Evolutionary conservation across 1,140 invertebrate species (phyloP), one percentile per base, ranked within the genome.

Genomic region (Idris sp.): DNA sequence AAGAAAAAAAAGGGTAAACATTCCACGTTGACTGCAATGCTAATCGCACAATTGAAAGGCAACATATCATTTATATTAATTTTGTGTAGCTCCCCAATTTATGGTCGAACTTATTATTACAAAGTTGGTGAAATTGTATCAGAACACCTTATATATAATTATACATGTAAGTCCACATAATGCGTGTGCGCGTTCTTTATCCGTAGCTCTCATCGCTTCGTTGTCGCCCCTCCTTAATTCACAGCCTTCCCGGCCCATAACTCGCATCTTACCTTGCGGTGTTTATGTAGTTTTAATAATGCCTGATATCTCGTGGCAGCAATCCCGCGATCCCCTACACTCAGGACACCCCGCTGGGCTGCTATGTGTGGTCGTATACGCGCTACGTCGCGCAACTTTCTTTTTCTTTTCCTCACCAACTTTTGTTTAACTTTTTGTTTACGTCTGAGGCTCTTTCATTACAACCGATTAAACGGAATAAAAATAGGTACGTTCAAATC

Each of bases 221-320:
- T 84, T 82, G 82, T 83, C 80, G 80, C 81, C 77, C 76, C 61
- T 61, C 53, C 74, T 86, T 86, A 86, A 86, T 85, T 86, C 85
- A 85, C 84, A 84, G 80, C 82, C 83, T 41, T 68, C 41, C 61
- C 58, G 61, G 68, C 53, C 64, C 82, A 85, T 85, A 87, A 87
- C 81, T 87, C 81, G 80, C 80, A 76, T 82, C 80, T 85, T 82
- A 82, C 80, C 79, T 83, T 78, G 77, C 81, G 79, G 79, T 84
- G 81, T 86, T 86, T 87, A 86, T 86, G 83, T 84, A 83, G 82
- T 87, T 86, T 87, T 87, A 86, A 86, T 87, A 87, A 87, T 87
- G 81, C 79, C 79, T 82, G 83, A 85, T 86, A 85, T 84, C 82
- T 82, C 74, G 75, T 80, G 59, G 77, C 75, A 77, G 51, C 67